Evolutionary conservation across 2,113 vertebrate genomes (phyloP).

Genomic region (Clupea harengus): DNA sequence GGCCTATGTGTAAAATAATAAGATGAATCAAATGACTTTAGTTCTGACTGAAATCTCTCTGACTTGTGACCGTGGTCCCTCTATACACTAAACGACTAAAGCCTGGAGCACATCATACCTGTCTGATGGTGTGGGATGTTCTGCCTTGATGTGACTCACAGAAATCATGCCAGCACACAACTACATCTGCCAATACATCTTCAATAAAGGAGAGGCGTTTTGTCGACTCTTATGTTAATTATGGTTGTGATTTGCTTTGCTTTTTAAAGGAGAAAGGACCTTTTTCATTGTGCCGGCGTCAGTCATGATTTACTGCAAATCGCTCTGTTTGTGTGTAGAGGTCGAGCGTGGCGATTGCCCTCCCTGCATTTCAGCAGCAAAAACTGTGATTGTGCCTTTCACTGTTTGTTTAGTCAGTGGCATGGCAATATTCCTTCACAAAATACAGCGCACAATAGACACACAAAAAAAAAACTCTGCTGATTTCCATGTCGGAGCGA

Average conservation of each 20-base stretch:
- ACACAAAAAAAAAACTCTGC: background rate
- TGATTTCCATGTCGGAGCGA: conserved; percentile 1
- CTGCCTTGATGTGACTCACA: background rate
- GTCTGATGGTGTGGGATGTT: too few species aligned
- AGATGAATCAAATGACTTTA: too few species aligned
- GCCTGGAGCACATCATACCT: too few species aligned
- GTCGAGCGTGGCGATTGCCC: background rate
- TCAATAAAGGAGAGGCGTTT: background rate
- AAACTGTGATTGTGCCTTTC: conserved; percentile 6
- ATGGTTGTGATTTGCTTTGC: background rate
- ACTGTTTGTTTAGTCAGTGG: background rate
- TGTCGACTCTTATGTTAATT: background rate
- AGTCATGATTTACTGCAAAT: background rate
- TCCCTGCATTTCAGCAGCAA: background rate
- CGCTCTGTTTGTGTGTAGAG: background rate
- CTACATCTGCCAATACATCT: background rate
- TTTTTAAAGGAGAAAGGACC: background rate
- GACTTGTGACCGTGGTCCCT: too few species aligned
- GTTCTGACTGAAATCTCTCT: too few species aligned
- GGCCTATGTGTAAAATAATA: too few species aligned
- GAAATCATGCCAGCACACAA: background rate
- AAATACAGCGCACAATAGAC: background rate
- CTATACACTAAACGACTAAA: too few species aligned
- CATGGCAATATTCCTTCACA: background rate
- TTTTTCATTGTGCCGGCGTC: background rate